Conservation (phyloP, 2,888 invertebrate species). For the Shargacucullia verbasci region DNA sequence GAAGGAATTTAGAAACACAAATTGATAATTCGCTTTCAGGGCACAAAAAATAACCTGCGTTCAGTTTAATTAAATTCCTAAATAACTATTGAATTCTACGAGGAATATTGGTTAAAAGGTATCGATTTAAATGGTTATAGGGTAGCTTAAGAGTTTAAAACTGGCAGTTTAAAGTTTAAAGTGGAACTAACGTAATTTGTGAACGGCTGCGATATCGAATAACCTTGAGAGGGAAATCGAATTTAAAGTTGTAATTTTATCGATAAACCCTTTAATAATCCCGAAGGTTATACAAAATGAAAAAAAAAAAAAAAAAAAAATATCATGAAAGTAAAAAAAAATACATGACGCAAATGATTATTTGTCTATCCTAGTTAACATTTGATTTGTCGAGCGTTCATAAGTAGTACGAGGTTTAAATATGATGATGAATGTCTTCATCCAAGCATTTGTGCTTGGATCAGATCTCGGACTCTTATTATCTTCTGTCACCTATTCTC, state of each 20-base stretch:
- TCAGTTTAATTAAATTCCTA: constrained; percentile 21
- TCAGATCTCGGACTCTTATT: too few relatives aligned
- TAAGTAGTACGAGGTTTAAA: too few relatives aligned
- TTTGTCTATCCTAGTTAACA: too few relatives aligned
- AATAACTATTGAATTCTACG: constrained; percentile 7
- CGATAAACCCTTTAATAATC: too few relatives aligned
- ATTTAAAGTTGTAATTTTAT: background rate
- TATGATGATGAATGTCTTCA: too few relatives aligned
- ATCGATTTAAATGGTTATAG: background rate
- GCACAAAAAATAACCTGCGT: constrained; percentile 18
- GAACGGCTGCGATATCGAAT: constrained; percentile 3
- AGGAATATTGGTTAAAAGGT: constrained; percentile 1
- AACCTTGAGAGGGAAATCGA: constrained; percentile 10
- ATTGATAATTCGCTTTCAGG: constrained; percentile 4
- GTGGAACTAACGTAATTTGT: constrained; percentile 38
- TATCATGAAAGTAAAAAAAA: too few relatives aligned
- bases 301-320: too few relatives aligned
- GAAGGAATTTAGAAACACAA: constrained; percentile 14
- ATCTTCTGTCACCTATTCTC: too few relatives aligned
- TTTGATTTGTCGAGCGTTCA: too few relatives aligned
- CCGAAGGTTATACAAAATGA: too few relatives aligned
- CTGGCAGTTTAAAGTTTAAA: constrained; percentile 20
- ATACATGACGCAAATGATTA: too few relatives aligned
- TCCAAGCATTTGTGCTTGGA: too few relatives aligned
- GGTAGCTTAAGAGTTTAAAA: constrained; percentile 12